phyloP scores from a whole-genome alignment of 2,797 vertebrate genomes.

The Coranthus polyacanthus region DNA sequence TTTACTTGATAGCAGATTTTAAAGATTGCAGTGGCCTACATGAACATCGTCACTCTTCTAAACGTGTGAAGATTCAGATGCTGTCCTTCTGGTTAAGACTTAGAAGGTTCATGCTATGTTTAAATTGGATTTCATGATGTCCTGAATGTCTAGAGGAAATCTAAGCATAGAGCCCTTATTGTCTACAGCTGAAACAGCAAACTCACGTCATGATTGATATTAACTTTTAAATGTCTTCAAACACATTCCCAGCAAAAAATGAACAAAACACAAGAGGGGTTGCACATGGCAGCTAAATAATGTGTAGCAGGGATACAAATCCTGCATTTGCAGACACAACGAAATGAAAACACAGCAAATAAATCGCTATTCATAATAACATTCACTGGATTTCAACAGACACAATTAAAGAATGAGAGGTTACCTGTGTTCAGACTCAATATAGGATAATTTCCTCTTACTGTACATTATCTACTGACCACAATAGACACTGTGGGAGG shows the following conservation, averaged over 20 bases:
- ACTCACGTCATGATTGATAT: too few relatives aligned
- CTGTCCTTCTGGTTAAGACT: background rate
- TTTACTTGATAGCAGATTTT: slow-evolving; percentile 27
- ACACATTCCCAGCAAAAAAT: too few relatives aligned
- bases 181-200: too few relatives aligned
- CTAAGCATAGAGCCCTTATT: background rate
- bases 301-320: too few relatives aligned
- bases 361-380: too few relatives aligned
- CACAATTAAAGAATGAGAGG: background rate
- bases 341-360: too few relatives aligned
- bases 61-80: background rate
- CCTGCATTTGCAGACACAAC: background rate
- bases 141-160: background rate
- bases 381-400: background rate
- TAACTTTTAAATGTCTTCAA: too few relatives aligned
- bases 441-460: slow-evolving; percentile 25
- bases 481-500: slow-evolving; percentile 49
- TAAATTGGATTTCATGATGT: background rate
- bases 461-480: slow-evolving; percentile 39
- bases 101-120: background rate
- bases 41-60: background rate
- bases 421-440: background rate
- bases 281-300: too few relatives aligned
- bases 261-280: too few relatives aligned
- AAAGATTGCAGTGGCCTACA: background rate